Evolutionary conservation across 2,113 vertebrate genomes (phyloP).

Genomic region (Zapornia atra): DNA sequence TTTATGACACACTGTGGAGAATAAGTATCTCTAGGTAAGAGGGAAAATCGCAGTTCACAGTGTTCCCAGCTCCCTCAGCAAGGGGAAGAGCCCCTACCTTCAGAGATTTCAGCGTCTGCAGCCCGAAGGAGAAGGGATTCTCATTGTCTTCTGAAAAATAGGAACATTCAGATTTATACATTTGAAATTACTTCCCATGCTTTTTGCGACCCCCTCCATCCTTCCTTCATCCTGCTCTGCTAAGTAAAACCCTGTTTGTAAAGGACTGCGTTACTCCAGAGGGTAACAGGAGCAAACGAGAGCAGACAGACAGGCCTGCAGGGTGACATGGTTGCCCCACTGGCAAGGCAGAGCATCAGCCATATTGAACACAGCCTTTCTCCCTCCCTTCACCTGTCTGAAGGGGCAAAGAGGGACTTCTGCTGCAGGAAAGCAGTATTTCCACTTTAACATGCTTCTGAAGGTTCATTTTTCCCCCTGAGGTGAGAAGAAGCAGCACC

Average conservation of each 20-base stretch:
- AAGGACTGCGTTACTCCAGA: background rate
- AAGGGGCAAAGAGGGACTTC: background rate
- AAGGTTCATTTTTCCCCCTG: background rate
- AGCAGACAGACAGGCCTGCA: rapidly evolving
- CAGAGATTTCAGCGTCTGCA: slow-evolving; percentile 83
- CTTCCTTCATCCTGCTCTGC: background rate
- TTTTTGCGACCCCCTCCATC: background rate
- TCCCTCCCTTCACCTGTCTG: background rate
- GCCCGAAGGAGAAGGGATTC: slow-evolving; percentile 83
- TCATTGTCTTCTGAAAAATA: slow-evolving; percentile 80
- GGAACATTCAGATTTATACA: background rate
- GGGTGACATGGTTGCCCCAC: background rate
- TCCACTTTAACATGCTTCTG: background rate
- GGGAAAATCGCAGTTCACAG: background rate
- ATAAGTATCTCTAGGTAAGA: background rate
- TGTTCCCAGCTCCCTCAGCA: background rate
- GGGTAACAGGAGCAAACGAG: background rate
- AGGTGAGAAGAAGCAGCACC: background rate
- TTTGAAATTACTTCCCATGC: background rate
- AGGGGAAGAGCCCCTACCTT: slow-evolving; percentile 76
- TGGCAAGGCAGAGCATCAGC: rapidly evolving
- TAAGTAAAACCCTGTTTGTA: background rate
- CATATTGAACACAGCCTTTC: background rate
- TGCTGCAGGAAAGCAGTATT: background rate
- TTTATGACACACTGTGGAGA: slow-evolving; percentile 86